Evolutionary conservation across 2,888 invertebrate species (phyloP).

Genomic region (Lycaena phlaeas): DNA sequence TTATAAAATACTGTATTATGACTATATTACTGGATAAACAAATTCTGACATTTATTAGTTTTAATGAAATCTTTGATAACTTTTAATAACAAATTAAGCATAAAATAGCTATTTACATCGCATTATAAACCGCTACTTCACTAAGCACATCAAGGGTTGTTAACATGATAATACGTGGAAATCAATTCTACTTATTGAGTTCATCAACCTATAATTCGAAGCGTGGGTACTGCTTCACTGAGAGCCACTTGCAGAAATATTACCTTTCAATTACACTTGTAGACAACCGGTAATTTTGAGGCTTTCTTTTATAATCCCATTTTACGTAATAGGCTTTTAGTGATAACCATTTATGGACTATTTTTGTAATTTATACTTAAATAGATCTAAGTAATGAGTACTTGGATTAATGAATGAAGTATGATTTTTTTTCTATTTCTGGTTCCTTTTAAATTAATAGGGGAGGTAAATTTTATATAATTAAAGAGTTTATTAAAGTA

Average conservation of each 20-base stretch:
- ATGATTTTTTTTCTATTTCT: no score
- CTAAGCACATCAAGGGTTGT: not conserved
- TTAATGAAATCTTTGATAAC: no score
- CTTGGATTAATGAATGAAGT: no score
- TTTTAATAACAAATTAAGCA: no score
- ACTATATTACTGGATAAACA: no score
- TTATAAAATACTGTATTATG: no score
- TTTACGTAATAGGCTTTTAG: not conserved
- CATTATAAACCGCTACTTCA: not conserved
- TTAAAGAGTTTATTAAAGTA: no score
- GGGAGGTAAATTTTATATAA: no score
- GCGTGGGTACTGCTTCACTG: conserved; percentile 36
- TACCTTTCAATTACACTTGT: conserved; percentile 36
- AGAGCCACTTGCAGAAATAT: conserved; percentile 29
- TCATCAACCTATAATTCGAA: conserved; percentile 37
- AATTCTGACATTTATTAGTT: no score
- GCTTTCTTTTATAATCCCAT: not conserved
- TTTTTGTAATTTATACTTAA: no score
- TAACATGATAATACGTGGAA: conserved; percentile 18
- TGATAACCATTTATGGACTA: not conserved
- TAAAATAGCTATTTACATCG: not conserved
- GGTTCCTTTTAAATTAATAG: no score
- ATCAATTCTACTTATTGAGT: conserved; percentile 33
- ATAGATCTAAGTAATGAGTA: no score
- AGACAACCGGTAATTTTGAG: not conserved